Evolutionary conservation across 2,113 vertebrate species (phyloP).

Genomic region (Gambusia holbrooki): DNA sequence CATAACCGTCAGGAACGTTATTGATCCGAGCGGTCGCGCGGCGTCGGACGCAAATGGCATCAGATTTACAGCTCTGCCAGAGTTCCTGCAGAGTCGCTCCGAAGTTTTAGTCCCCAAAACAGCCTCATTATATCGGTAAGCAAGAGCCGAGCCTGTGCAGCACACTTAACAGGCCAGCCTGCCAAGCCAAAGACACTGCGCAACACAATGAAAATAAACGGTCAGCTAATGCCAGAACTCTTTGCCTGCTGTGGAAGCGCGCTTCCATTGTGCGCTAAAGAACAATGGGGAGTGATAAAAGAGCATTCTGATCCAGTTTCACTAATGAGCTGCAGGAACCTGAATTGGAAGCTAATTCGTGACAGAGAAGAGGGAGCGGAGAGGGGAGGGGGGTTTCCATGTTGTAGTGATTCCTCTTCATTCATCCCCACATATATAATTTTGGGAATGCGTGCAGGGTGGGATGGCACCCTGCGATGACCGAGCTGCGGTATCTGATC

Average conservation of each 20-base stretch:
- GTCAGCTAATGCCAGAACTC: slow-evolving; percentile 51
- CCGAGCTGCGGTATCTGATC: slow-evolving; percentile 60
- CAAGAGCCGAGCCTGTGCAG: slow-evolving; percentile 39
- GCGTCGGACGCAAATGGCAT: slow-evolving; percentile 47
- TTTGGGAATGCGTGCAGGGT: slow-evolving; percentile 15
- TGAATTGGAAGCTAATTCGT: background rate
- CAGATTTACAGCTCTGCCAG: slow-evolving; percentile 30
- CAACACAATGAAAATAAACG: slow-evolving; percentile 49
- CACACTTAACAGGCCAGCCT: slow-evolving; percentile 28
- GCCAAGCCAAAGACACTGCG: slow-evolving; percentile 40
- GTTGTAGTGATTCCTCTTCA: slow-evolving; percentile 7
- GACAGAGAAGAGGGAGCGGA: slow-evolving; percentile 1
- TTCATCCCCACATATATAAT: background rate
- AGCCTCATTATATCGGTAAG: slow-evolving; percentile 59
- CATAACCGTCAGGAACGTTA: slow-evolving; percentile 17
- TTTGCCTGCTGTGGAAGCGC: slow-evolving; percentile 40
- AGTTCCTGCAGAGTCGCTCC: slow-evolving; percentile 45
- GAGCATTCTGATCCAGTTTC: slow-evolving; percentile 39
- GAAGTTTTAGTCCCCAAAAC: slow-evolving; percentile 36
- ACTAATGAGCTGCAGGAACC: slow-evolving; percentile 44
- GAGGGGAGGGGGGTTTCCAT: slow-evolving; percentile 17
- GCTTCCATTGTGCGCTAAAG: slow-evolving; percentile 40
- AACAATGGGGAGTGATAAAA: slow-evolving; percentile 23
- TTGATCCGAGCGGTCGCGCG: slow-evolving; percentile 25
- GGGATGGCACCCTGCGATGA: slow-evolving; percentile 1